Evolutionary conservation across 2,888 invertebrate species (phyloP), one percentile per base, ranked within the genome.

Genomic region (Troides aeacus): DNA sequence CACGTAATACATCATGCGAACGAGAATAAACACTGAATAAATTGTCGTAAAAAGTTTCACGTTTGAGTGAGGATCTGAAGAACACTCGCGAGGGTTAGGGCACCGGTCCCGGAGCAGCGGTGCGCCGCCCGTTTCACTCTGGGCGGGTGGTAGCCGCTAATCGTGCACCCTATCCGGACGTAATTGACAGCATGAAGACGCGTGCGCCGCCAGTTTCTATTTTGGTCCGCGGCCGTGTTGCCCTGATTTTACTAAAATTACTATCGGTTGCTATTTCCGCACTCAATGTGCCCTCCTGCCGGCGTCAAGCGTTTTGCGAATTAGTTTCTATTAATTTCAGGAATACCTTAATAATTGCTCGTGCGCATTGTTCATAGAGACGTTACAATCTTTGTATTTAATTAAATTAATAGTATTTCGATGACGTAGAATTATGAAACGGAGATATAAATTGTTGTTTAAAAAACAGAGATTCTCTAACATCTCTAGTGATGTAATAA

Each of bases 231-330:
- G 92, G 85, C 90, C 89, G 90, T 81, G 89, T 92, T 92, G 92
- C 92, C 92, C 92, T 88, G 92, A 90, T 92, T 92, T 85, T 86
- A 92, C 90, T 92, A 90, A 92, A 92, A 92, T 92, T 92, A 92
- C 89, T 86, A 86, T 88, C 86, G 84, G 85, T 76, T 81, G 89
- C 91, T 92, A 92, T 92, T 92, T 92, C 92, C 92, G 92, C 91
- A 90, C 87, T 82, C 83, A 78, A 80, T 81, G 85, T 82, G 87
- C 86, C 81, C 85, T 83, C 86, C 79, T 77, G 79, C 80, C 77
- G 78, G 81, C 84, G 82, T 85, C 81, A 81, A 86, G 72, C 72
- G 82, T 81, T 83, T 86, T 79, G 86, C 86, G 80, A 87, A 87
- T 82, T 79, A 71, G 76, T 68, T 71, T 71, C 72, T 71, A 70